These are phyloP conservation scores for Eulemur rufifrons DNA, from an alignment of 2,113 vertebrate species.

Conservation along the genomic window DNA sequence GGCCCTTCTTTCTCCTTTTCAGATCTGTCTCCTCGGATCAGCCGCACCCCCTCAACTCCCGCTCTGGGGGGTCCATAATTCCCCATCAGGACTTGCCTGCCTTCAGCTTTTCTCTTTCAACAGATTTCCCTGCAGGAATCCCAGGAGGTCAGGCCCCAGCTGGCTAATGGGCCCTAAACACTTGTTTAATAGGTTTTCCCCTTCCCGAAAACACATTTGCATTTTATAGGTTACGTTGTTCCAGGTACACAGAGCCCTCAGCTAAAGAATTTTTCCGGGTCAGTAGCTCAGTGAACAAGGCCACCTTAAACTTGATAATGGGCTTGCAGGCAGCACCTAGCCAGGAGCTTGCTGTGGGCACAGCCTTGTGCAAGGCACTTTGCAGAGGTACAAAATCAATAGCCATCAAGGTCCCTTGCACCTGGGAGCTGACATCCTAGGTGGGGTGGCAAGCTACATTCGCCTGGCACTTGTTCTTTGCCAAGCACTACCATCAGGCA, in stretches of 20 bases:
- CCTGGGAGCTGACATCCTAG: not conserved
- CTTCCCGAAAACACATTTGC: not conserved
- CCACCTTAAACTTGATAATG: slow-evolving; percentile 4
- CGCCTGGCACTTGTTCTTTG: not conserved
- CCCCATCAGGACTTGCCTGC: not conserved
- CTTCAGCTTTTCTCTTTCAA: not conserved
- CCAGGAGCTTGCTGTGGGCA: not conserved
- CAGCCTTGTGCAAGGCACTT: not conserved
- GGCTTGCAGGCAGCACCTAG: not conserved
- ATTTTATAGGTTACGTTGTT: slow-evolving; percentile 36
- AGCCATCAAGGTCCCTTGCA: not conserved
- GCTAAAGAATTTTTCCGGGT: not conserved
- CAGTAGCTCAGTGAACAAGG: slow-evolving; percentile 35
- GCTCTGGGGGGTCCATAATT: not conserved
- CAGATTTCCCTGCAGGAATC: not conserved
- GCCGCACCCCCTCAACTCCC: not conserved
- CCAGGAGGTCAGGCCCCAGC: slow-evolving; percentile 26
- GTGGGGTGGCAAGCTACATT: not conserved
- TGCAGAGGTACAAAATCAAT: not conserved
- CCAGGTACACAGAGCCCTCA: slow-evolving; percentile 12
- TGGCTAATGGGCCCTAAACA: slow-evolving; percentile 41
- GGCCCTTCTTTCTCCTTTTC: not conserved
- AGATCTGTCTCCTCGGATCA: not conserved
- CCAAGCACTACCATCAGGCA: not conserved
- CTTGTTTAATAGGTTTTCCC: not conserved